Evolutionary conservation across 1,140 invertebrate species (phyloP).

Genomic region (Aphis craccivora): DNA sequence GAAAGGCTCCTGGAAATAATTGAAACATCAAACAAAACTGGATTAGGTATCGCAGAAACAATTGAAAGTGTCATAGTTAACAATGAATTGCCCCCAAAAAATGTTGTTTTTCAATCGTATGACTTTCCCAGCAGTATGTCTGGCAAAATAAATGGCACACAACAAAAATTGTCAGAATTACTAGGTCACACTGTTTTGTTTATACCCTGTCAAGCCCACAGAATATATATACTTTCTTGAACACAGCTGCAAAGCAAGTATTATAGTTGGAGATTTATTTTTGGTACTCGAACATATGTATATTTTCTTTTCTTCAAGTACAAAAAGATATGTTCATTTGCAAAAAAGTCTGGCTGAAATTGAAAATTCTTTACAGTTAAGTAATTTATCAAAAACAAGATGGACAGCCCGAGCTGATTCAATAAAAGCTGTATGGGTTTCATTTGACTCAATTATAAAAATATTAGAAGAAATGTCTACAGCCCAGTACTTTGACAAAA

Average conservation of each 20-base stretch:
- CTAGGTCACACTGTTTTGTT: slow-evolving; percentile 19
- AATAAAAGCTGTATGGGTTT: slow-evolving; percentile 28
- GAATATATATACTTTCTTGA: slow-evolving; percentile 29
- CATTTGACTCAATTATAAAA: background rate
- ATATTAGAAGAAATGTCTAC: too few relatives aligned
- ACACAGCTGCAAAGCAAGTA: background rate
- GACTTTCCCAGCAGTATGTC: slow-evolving; percentile 45
- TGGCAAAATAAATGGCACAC: background rate
- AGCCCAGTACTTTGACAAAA: too few relatives aligned
- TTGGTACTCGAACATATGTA: background rate
- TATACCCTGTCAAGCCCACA: slow-evolving; percentile 28
- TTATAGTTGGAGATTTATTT: background rate
- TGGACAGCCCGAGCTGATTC: slow-evolving; percentile 14
- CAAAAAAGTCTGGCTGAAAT: background rate
- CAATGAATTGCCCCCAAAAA: background rate
- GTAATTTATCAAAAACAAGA: slow-evolving; percentile 17
- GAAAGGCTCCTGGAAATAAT: background rate
- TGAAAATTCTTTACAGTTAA: background rate
- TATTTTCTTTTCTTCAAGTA: background rate
- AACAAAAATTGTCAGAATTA: slow-evolving; percentile 6
- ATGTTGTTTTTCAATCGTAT: slow-evolving; percentile 31
- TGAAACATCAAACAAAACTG: background rate
- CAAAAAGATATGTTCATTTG: background rate
- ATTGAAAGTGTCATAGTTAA: background rate
- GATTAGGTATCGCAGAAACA: background rate